These are phyloP conservation scores for Liopterus haemorrhoidalis DNA, from an alignment of 2,888 invertebrate species.

Conservation along the genomic window DNA sequence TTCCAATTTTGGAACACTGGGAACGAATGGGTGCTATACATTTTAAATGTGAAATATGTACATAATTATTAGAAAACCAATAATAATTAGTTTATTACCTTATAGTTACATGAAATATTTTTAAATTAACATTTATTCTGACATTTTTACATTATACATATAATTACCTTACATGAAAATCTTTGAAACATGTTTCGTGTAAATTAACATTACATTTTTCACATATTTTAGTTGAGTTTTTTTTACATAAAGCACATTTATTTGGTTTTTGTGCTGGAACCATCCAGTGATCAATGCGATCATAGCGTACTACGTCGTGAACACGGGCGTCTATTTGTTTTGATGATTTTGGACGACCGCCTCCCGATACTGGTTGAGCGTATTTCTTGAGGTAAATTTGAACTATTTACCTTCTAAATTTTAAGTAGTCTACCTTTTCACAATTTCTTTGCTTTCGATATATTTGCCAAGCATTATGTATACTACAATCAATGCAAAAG, in stretches of 20 bases:
- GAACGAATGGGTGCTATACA: neutral
- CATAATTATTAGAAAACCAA: neutral
- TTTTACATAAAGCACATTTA: constrained; percentile 11
- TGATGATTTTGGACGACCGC: constrained; percentile 8
- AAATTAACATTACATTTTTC: constrained; percentile 8
- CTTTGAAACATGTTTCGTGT: constrained; percentile 13
- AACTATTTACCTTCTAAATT: constrained; percentile 4
- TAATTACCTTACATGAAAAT: constrained; percentile 6
- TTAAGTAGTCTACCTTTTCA: constrained; percentile 4
- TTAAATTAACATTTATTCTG: neutral
- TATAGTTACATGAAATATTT: neutral
- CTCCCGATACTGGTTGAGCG: neutral
- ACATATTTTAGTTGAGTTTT: constrained; percentile 14
- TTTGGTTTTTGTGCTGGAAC: constrained; percentile 8
- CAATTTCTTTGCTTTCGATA: constrained; percentile 4
- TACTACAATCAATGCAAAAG: constrained; percentile 11
- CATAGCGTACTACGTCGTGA: neutral
- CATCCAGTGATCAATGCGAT: constrained; percentile 7
- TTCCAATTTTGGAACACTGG: constrained; percentile 11
- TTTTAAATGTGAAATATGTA: no score
- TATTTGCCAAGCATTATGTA: constrained; percentile 11
- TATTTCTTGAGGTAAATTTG: constrained; percentile 9
- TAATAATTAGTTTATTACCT: neutral
- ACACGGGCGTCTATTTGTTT: constrained; percentile 6
- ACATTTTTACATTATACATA: neutral